phyloP scores from a whole-genome alignment of 1,140 invertebrate species.

The Ceratosolen fusciceps region DNA sequence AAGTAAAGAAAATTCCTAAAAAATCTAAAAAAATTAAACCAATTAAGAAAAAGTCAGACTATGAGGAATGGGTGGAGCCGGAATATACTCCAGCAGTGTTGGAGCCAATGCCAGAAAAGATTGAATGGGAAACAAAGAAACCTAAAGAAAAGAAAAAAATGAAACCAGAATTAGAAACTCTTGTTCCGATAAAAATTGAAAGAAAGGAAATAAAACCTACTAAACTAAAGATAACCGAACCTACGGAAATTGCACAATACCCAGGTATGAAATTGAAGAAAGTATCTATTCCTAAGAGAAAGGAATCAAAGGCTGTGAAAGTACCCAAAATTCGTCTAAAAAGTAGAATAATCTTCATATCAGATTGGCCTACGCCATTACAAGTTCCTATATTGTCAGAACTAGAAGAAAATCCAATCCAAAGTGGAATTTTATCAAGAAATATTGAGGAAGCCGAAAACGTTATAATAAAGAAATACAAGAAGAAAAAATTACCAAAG shows the following conservation, averaged over 20 bases:
- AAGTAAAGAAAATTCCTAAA: constrained; percentile 60
- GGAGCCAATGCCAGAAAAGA: constrained; percentile 69
- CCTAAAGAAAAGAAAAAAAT: constrained; percentile 65
- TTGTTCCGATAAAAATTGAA: constrained; percentile 66
- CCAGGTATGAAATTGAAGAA: constrained; percentile 78
- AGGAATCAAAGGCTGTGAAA: constrained; percentile 67
- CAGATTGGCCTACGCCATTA: constrained; percentile 75
- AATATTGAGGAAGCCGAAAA: constrained; percentile 79
- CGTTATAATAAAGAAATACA: constrained; percentile 74
- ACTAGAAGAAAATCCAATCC: constrained; percentile 72
- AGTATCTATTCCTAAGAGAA: constrained; percentile 69
- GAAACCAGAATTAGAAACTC: constrained; percentile 53
- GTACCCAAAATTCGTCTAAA: constrained; percentile 78
- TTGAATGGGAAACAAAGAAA: constrained; percentile 65
- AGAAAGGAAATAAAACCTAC: constrained; percentile 67
- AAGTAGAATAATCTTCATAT: constrained; percentile 75
- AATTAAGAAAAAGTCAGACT: constrained; percentile 64
- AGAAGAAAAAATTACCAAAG: constrained; percentile 68
- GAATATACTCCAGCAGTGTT: constrained; percentile 69
- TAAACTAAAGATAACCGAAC: constrained; percentile 67
- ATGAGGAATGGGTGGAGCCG: constrained; percentile 69
- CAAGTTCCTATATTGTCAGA: constrained; percentile 70
- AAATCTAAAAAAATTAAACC: constrained; percentile 64
- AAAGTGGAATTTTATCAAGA: constrained; percentile 78
- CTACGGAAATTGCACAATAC: constrained; percentile 72